These are phyloP conservation scores for Marasmarcha lunaedactyla DNA, from an alignment of 2,888 invertebrate genomes.

Conservation along the genomic window DNA sequence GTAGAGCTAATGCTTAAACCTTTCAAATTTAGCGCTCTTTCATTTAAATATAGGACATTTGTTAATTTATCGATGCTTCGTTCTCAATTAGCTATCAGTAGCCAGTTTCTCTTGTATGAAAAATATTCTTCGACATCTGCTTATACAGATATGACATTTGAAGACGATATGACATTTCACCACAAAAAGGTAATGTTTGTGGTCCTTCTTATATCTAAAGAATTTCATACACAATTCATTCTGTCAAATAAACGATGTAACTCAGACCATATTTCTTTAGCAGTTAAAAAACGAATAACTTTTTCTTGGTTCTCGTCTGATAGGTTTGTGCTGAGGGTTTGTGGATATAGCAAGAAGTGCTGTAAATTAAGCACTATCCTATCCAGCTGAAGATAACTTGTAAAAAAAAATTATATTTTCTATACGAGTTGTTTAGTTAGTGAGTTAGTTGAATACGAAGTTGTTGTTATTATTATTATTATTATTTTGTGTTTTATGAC, in stretches of 20 bases:
- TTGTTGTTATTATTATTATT: no score
- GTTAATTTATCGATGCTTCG: slow-evolving; percentile 6
- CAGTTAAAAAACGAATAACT: neutral
- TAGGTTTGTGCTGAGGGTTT: no score
- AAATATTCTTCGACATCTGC: slow-evolving; percentile 5
- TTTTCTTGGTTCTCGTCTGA: slow-evolving; percentile 2
- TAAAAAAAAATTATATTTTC: no score
- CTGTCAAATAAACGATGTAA: slow-evolving; percentile 3
- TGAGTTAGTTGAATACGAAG: no score
- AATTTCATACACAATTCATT: slow-evolving; percentile 3
- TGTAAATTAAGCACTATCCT: slow-evolving; percentile 2
- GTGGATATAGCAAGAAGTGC: neutral
- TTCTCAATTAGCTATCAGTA: slow-evolving; percentile 1
- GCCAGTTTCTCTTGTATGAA: slow-evolving; percentile 5
- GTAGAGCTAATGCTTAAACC: neutral
- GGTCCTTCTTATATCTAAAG: slow-evolving; percentile 3
- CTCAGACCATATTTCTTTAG: neutral
- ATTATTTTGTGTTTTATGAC: no score
- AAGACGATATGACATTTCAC: neutral
- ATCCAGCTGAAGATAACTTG: no score
- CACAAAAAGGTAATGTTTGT: neutral
- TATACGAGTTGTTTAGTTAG: no score
- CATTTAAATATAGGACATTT: slow-evolving; percentile 6
- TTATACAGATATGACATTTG: no score
- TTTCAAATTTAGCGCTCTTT: slow-evolving; percentile 1